Evolutionary conservation across 2,888 invertebrate species (phyloP), one percentile per base, ranked within the genome.

Genomic region (Drosophila fungiperda): DNA sequence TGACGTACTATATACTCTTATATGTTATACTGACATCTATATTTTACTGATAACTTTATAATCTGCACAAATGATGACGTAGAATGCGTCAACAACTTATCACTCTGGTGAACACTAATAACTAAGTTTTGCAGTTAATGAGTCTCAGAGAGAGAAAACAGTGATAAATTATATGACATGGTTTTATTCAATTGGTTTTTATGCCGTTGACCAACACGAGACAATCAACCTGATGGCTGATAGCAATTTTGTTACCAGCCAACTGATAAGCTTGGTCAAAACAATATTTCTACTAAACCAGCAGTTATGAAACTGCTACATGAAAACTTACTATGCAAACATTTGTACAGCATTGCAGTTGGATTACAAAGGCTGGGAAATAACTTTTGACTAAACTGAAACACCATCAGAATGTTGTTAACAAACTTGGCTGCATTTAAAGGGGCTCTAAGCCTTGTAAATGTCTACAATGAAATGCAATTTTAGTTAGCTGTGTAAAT

Each of bases 41-140:
- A 50, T 58, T 17, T 26, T 67, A 67, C 59, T 61, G 48, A 58
- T 45, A 36, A 52, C 48, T 55, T 62, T 48, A 35, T 60, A 58
- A 29, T 42, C 17, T 54, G 63, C 59, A 62, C 49, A 53, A 64
- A 75, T 78, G 79, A 79, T 78, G 79, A 78, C 77, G 77, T 78
- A 79, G 79, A 78, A 79, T 78, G 80, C 78, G 70, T 58, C 69
- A 78, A 59, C 29, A 36, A 61, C 69, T 78, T 78, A 77, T 77
- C 77, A 74, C 49, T 7, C 48, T 23, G 15, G 32, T 29, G 40
- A 29, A 38, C 49, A 65, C 36, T 32, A 48, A 7, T 36, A 36
- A 12, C 29, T 29, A 29, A 29, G 29, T 29, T 26, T 29, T 29
- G 29, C 29, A 0, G 29, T 29, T 29, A 5, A 29, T 29, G 29